Base-by-base conservation (phyloP, 2,888 invertebrate genomes). In the Drosophila incognita region DNA sequence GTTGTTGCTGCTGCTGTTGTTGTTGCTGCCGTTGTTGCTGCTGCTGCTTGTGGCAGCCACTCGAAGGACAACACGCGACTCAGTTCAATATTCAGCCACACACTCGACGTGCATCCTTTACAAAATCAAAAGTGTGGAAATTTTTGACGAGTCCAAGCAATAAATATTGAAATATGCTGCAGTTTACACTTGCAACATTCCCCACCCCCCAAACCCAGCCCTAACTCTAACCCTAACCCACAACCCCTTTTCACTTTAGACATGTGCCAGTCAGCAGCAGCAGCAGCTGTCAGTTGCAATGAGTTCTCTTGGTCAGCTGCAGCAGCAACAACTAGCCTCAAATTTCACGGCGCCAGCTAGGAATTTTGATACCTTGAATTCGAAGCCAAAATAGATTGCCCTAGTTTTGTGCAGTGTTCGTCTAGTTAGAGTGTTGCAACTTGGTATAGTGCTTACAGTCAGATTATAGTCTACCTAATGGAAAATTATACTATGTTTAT, bases 111-210 rank as follows among this genome's bases (percentile, higher is more conserved):
- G 80, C 78, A 89, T 87, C 89, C 73, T 82, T 81, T 76, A 72
- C 68, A 78, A 78, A 87, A 87, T 87, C 87, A 87, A 87, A 83
- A 87, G 87, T 85, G 89, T 87, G 87, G 85, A 87, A 85, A 85
- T 76, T 77, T 82, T 76, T 65, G 74, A 74, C 76, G 80, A 82
- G 65, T 67, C 69, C 66, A 36, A 48, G 76, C 82, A 66, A 83
- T 83, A 83, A 83, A 83, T 76, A 83, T 79, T 72, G 69, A 77
- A 79, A 83, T 80, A 81, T 79, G 79, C 76, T 80, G 74, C 79
- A 79, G 80, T 80, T 79, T 69, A 80, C 76, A 80, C 80, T 72
- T 78, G 59, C 60, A 73, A 66, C 33, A 13, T 38, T 38, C 68
- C 57, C 21, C n/a, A 11, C 33, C 33, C 60, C n/a, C 51, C 40